These are phyloP conservation scores for Sabellastarte sp. DNA, from an alignment of 2,888 invertebrate genomes.

Conservation along the genomic window DNA sequence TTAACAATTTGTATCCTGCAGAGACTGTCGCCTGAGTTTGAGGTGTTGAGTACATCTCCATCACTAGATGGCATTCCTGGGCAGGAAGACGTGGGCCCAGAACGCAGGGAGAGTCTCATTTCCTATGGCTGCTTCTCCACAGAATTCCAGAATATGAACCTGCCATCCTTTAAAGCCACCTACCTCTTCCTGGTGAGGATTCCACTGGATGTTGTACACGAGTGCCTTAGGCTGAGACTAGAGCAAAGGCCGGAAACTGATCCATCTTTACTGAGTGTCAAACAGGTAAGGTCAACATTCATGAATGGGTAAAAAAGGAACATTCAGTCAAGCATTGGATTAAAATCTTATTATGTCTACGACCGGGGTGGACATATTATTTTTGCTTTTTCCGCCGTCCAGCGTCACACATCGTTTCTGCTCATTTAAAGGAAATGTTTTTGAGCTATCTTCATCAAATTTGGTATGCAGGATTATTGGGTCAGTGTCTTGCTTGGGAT, in stretches of 20 bases:
- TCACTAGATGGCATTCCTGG: slow-evolving; percentile 6
- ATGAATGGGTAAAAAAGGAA: too few species aligned
- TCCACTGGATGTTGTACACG: slow-evolving; percentile 87
- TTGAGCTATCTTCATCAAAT: too few species aligned
- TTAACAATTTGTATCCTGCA: too few species aligned
- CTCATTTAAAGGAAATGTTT: too few species aligned
- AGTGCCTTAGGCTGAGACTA: slow-evolving; percentile 81
- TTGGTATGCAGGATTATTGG: too few species aligned
- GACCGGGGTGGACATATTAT: too few species aligned
- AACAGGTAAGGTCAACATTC: slow-evolving; percentile 76
- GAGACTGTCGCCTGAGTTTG: background rate
- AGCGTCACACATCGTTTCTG: too few species aligned
- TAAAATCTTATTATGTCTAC: too few species aligned
- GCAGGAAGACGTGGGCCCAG: background rate
- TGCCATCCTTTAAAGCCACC: slow-evolving; percentile 80
- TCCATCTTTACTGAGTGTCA: slow-evolving; percentile 82
- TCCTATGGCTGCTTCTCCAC: background rate
- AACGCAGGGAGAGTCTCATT: background rate
- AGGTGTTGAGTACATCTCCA: background rate
- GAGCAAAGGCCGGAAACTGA: slow-evolving; percentile 65
- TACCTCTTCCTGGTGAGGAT: slow-evolving; percentile 84
- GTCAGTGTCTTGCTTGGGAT: too few species aligned
- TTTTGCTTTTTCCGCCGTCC: too few species aligned
- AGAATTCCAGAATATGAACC: slow-evolving; percentile 66
- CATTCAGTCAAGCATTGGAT: too few species aligned